Evolutionary conservation across 2,797 vertebrate genomes (phyloP).

Genomic region (Perdix hodgsoniae): DNA sequence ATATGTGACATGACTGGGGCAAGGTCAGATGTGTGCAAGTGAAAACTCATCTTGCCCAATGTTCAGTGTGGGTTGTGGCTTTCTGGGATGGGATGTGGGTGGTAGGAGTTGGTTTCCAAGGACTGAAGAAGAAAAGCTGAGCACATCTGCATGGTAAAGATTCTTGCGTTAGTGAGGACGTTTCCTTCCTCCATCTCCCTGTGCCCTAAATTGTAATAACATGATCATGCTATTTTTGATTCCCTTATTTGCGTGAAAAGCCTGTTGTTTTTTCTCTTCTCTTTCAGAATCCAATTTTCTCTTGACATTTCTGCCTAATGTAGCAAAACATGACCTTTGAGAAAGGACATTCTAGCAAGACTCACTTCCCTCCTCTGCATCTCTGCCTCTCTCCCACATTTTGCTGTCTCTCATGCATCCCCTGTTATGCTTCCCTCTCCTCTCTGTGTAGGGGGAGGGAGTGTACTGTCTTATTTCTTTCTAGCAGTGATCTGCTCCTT

Average conservation of each 20-base stretch:
- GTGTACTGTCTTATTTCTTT: slow-evolving; percentile 44
- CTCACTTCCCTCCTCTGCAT: slow-evolving; percentile 69
- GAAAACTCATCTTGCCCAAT: not conserved
- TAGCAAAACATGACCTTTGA: slow-evolving; percentile 92
- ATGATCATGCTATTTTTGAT: slow-evolving; percentile 79
- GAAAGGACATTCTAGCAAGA: slow-evolving; percentile 84
- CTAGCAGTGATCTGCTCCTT: slow-evolving; percentile 48
- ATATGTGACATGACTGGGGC: too few species aligned
- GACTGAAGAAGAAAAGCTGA: not conserved
- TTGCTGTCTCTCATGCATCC: slow-evolving; percentile 58
- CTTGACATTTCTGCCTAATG: slow-evolving; percentile 92
- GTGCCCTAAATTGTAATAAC: slow-evolving; percentile 74
- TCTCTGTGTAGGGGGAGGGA: slow-evolving; percentile 32
- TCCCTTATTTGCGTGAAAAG: slow-evolving; percentile 81
- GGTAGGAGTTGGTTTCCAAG: slow-evolving; percentile 7
- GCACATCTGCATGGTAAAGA: slow-evolving; percentile 59
- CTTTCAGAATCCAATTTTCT: slow-evolving; percentile 91
- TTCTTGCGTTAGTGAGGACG: slow-evolving; percentile 44
- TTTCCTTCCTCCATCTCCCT: slow-evolving; percentile 43
- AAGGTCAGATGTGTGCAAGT: not conserved
- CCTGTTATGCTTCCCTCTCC: slow-evolving; percentile 25
- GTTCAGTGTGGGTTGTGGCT: not conserved
- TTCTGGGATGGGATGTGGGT: not conserved
- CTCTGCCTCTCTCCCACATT: slow-evolving; percentile 47
- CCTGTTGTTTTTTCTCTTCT: slow-evolving; percentile 79